Conservation (phyloP, 1,140 invertebrate genomes). For the Sweltsa coloradensis region DNA sequence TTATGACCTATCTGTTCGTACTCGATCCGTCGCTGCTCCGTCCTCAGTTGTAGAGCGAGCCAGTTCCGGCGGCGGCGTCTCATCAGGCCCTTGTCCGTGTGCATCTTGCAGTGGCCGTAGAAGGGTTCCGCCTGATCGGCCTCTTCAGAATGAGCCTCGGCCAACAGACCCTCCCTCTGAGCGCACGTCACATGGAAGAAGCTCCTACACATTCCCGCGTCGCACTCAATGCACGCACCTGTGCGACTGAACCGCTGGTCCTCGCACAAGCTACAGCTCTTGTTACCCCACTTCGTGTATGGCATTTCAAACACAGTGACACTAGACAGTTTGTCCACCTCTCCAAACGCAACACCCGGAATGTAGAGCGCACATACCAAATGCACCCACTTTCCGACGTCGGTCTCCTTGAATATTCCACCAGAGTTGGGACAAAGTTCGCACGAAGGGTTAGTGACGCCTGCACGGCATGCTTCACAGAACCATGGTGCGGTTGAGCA, state of each 20-base stretch:
- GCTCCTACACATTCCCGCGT: conserved; percentile 94
- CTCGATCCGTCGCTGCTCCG: conserved; percentile 48
- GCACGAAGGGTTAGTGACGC: conserved; percentile 70
- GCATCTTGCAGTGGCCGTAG: conserved; percentile 90
- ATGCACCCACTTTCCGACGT: conserved; percentile 95
- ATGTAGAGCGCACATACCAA: conserved; percentile 93
- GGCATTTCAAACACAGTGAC: conserved; percentile 93
- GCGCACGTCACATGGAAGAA: conserved; percentile 98
- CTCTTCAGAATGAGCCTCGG: conserved; percentile 87
- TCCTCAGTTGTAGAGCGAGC: conserved; percentile 73
- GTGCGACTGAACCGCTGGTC: conserved; percentile 76
- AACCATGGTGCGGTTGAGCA: conserved; percentile 96
- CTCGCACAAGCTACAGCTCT: conserved; percentile 74
- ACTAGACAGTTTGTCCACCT: conserved; percentile 75
- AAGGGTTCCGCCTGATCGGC: conserved; percentile 92
- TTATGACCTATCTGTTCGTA: conserved; percentile 29
- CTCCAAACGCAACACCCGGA: conserved; percentile 92
- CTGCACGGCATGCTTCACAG: conserved; percentile 94
- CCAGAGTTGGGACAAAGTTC: conserved; percentile 76
- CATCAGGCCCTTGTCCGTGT: conserved; percentile 71
- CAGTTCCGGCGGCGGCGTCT: conserved; percentile 70
- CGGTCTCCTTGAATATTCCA: conserved; percentile 94
- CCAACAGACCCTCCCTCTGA: conserved; percentile 81
- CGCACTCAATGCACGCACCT: conserved; percentile 91
- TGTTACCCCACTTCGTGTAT: conserved; percentile 88